Conservation (phyloP, 2,113 vertebrate genomes). For the Cyprinus carpio region DNA sequence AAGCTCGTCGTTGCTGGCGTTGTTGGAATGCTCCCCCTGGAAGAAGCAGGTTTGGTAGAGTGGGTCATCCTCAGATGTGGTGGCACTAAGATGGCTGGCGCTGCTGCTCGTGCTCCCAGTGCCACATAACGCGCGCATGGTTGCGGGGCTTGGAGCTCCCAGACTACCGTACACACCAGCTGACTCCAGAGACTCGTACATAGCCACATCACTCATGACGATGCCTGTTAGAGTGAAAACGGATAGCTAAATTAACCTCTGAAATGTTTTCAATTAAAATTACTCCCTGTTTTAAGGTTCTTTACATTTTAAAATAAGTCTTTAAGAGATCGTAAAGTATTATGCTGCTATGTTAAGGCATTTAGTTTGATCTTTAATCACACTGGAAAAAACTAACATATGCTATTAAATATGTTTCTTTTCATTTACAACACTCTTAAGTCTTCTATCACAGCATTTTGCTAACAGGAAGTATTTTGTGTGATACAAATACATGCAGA, state of each 20-base stretch:
- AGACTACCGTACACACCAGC: conserved; percentile 85
- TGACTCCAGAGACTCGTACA: conserved; percentile 92
- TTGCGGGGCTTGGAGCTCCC: conserved; percentile 75
- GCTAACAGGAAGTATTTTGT: background rate
- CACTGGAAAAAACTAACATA: background rate
- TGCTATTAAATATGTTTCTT: background rate
- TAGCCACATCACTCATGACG: conserved; percentile 86
- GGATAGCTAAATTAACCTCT: no score
- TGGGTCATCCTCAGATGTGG: conserved; percentile 77
- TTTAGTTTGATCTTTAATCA: background rate
- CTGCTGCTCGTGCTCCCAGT: conserved; percentile 75
- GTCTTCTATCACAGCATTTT: background rate
- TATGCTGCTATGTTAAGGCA: background rate
- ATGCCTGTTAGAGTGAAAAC: conserved; percentile 76
- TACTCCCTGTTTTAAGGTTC: no score
- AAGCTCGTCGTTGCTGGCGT: conserved; percentile 41
- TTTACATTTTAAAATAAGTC: background rate
- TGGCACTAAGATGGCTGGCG: conserved; percentile 75
- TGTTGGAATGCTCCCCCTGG: conserved; percentile 56
- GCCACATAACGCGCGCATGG: conserved; percentile 61
- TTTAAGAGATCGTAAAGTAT: background rate
- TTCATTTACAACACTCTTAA: background rate
- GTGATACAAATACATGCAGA: background rate
- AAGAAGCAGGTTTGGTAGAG: conserved; percentile 91
- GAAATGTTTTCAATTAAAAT: no score